Evolutionary conservation across 2,113 vertebrate species (phyloP).

Genomic region (Solenodon paradoxus): DNA sequence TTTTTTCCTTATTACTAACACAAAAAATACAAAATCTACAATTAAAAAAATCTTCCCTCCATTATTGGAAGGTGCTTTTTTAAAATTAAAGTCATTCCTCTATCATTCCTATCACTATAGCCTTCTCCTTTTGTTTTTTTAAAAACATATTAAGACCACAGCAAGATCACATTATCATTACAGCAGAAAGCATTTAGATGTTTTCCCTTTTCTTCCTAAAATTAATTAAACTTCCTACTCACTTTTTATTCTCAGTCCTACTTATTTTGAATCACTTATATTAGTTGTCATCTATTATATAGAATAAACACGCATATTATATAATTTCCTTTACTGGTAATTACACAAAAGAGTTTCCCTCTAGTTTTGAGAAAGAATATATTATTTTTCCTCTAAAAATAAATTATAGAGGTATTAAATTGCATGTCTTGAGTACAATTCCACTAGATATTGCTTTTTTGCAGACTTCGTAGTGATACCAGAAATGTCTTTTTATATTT

Average conservation of each 20-base stretch:
- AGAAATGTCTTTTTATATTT: conserved; percentile 14
- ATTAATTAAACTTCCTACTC: background rate
- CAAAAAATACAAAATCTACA: background rate
- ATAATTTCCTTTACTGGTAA: background rate
- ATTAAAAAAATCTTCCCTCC: background rate
- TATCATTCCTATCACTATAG: background rate
- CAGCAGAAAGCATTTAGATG: background rate
- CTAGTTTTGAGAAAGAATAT: background rate
- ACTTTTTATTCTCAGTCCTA: background rate
- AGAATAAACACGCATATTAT: background rate
- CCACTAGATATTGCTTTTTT: background rate
- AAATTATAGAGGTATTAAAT: background rate
- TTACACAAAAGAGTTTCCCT: background rate
- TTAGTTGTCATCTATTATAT: background rate
- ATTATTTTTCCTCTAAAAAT: background rate
- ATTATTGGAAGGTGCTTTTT: background rate
- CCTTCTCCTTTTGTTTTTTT: background rate
- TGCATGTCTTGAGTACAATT: background rate
- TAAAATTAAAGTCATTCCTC: background rate
- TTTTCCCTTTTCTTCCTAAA: background rate
- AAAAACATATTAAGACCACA: background rate
- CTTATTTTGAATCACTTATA: background rate
- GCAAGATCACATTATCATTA: background rate
- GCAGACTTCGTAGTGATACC: background rate
- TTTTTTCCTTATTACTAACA: background rate